Evolutionary conservation across 2,797 vertebrate genomes (phyloP).

Genomic region (Sylvia borin): DNA sequence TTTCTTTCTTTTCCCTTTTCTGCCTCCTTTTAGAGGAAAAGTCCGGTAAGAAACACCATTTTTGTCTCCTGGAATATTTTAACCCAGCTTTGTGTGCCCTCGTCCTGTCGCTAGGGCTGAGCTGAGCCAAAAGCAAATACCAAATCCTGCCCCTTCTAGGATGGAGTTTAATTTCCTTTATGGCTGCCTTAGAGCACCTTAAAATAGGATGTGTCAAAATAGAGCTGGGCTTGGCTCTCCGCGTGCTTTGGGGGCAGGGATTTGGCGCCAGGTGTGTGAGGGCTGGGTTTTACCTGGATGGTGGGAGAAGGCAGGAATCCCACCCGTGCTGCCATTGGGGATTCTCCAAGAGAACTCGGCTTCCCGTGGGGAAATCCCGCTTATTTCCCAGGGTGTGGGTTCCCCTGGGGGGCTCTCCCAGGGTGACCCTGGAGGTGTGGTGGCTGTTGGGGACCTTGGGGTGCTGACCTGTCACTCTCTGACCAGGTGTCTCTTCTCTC

Average conservation of each 20-base stretch:
- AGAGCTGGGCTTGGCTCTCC: neutral
- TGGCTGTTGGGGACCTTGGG: neutral
- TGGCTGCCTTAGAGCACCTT: neutral
- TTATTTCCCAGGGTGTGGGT: accelerated
- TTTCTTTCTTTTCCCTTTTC: constrained; percentile 52
- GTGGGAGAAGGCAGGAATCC: neutral
- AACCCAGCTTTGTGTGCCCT: neutral
- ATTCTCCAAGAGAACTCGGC: neutral
- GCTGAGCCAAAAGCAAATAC: neutral
- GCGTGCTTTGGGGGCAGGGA: neutral
- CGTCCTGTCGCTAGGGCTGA: neutral
- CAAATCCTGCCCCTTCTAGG: neutral
- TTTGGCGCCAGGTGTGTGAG: neutral
- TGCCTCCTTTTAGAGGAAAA: constrained; percentile 87
- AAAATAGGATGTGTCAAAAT: neutral
- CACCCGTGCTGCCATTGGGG: accelerated
- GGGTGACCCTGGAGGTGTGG: neutral
- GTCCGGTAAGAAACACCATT: constrained; percentile 88
- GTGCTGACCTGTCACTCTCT: constrained; percentile 90
- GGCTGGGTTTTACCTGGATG: accelerated
- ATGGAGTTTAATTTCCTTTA: neutral
- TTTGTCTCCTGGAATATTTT: neutral
- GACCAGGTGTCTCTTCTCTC: constrained; percentile 97
- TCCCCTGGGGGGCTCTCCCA: neutral
- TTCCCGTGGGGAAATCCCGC: neutral